A percentile compares a stretch with the other conserved stretches of the same genome.
Evolutionary conservation across 2,113 vertebrate species (phyloP).

Genomic region (Corydoras sp.): DNA sequence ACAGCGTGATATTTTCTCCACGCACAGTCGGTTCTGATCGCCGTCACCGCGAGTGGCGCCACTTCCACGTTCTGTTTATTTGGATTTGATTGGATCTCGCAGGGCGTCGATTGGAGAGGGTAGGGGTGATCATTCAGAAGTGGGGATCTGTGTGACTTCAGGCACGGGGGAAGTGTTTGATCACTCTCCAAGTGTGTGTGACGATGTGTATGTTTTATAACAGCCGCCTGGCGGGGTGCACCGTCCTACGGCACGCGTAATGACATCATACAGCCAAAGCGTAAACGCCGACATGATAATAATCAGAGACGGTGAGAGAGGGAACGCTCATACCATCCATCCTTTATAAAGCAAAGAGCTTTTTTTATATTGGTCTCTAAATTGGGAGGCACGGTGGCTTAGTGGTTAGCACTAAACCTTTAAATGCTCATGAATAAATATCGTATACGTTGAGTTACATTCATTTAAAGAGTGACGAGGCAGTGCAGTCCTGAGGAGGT

Average conservation of each 20-base stretch:
- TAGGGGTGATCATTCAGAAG: slow-evolving; percentile 11
- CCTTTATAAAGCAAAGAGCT: too few species aligned
- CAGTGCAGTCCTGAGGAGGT: too few species aligned
- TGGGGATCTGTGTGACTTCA: not conserved
- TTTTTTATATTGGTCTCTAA: too few species aligned
- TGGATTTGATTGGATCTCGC: slow-evolving; percentile 16
- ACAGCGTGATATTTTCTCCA: not conserved
- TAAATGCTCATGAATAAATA: too few species aligned
- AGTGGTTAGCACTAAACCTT: too few species aligned
- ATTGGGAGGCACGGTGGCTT: too few species aligned
- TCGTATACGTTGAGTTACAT: too few species aligned
- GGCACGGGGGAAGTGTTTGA: slow-evolving; percentile 4
- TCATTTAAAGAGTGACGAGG: too few species aligned
- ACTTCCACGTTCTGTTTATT: slow-evolving; percentile 9
- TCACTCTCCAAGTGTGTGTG: not conserved
- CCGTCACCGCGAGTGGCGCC: not conserved
- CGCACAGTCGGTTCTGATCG: not conserved
- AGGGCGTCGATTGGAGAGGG: not conserved
- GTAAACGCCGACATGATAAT: not conserved
- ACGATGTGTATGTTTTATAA: not conserved
- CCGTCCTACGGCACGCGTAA: not conserved
- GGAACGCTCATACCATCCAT: not conserved
- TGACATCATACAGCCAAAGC: not conserved
- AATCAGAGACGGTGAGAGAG: not conserved
- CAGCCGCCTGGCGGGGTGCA: not conserved